Conservation (phyloP, 2,888 invertebrate species). For the Schrankia costaestrigalis region DNA sequence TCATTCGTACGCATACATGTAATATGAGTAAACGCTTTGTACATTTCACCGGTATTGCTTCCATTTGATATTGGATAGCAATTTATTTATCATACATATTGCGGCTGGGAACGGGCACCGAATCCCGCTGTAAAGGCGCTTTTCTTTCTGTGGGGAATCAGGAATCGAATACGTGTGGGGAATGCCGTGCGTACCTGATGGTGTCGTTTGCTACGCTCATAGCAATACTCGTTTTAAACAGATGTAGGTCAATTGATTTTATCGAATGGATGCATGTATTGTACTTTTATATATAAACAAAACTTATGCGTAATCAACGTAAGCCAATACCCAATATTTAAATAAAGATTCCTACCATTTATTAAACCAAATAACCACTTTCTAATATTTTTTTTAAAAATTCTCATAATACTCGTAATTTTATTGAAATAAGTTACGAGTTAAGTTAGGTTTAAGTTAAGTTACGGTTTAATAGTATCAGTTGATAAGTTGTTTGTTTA, state of each 20-base stretch:
- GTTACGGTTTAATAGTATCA: too few relatives aligned
- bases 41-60: constrained; percentile 74
- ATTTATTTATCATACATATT: constrained; percentile 81
- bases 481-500: too few relatives aligned
- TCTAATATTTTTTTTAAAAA: too few relatives aligned
- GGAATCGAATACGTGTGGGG: constrained; percentile 71
- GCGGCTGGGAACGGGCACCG: constrained; percentile 62
- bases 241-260: constrained; percentile 30
- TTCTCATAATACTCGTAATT: too few relatives aligned
- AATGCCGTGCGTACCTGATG: constrained; percentile 51
- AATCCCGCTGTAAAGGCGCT: constrained; percentile 61
- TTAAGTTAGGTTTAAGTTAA: too few relatives aligned
- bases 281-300: too few relatives aligned
- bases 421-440: too few relatives aligned
- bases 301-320: too few relatives aligned
- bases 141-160: constrained; percentile 70
- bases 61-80: constrained; percentile 80
- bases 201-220: constrained; percentile 48
- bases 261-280: constrained; percentile 15
- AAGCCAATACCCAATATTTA: too few relatives aligned
- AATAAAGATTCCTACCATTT: too few relatives aligned
- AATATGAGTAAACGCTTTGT: constrained; percentile 71
- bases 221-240: constrained; percentile 29
- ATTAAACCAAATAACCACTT: too few relatives aligned
- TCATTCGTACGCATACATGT: constrained; percentile 54